Evolutionary conservation across 2,113 vertebrate species (phyloP).

Genomic region (Ranitomeya imitator): DNA sequence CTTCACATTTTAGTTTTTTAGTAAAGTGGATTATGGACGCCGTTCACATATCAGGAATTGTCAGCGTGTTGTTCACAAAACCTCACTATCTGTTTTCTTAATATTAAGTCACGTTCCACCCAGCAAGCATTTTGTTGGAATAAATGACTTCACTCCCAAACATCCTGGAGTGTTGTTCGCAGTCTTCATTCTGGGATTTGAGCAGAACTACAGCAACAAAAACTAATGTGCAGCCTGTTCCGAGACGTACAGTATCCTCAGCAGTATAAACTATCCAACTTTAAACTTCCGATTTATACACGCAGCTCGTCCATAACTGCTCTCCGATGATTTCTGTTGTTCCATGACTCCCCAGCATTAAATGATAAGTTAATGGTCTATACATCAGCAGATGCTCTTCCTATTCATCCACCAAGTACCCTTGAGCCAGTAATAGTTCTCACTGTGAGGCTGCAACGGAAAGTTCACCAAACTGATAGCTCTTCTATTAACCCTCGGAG

Average conservation of each 20-base stretch:
- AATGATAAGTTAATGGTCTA: slow-evolving; percentile 53
- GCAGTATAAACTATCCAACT: slow-evolving; percentile 35
- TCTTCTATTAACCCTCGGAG: not conserved
- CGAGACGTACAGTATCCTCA: slow-evolving; percentile 22
- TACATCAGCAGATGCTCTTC: slow-evolving; percentile 52
- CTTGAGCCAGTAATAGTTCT: slow-evolving; percentile 33
- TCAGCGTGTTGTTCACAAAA: not conserved
- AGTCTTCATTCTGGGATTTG: slow-evolving; percentile 32
- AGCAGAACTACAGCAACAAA: slow-evolving; percentile 45
- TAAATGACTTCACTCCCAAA: slow-evolving; percentile 33
- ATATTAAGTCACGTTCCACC: slow-evolving; percentile 25
- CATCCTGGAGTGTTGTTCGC: slow-evolving; percentile 22
- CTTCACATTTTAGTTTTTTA: not conserved
- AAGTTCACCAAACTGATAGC: slow-evolving; percentile 28
- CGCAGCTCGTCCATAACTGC: slow-evolving; percentile 37
- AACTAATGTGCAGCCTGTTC: slow-evolving; percentile 19
- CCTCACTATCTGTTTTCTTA: slow-evolving; percentile 1
- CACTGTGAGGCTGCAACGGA: slow-evolving; percentile 15
- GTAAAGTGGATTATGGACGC: not conserved
- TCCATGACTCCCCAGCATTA: slow-evolving; percentile 43
- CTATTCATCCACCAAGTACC: slow-evolving; percentile 46
- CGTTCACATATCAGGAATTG: not conserved
- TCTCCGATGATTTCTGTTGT: slow-evolving; percentile 48
- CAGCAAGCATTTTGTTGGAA: slow-evolving; percentile 14
- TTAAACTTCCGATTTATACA: slow-evolving; percentile 39